phyloP scores from a whole-genome alignment of 1,140 invertebrate genomes.

The Melanaphis sacchari region DNA sequence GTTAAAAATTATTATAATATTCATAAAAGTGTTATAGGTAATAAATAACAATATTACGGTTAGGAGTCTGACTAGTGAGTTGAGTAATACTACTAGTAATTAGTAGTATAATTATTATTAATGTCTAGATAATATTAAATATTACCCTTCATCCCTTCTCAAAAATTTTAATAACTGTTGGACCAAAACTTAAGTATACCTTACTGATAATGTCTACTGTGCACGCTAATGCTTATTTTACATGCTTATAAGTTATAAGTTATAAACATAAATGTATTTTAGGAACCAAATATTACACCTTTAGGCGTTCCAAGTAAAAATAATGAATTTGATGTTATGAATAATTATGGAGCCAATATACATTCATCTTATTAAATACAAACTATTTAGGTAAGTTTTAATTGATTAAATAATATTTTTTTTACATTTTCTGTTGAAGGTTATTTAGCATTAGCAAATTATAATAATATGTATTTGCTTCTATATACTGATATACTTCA shows the following conservation, averaged over 20 bases:
- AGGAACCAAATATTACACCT: conserved; percentile 50
- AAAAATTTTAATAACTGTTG: not conserved
- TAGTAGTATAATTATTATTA: not conserved
- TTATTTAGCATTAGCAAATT: not conserved
- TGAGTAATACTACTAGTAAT: not conserved
- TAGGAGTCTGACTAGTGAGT: not conserved
- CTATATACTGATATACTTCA: not conserved
- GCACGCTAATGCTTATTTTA: not conserved
- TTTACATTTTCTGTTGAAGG: not conserved
- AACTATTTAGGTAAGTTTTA: not conserved
- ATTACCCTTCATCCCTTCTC: not conserved
- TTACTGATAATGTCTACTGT: not conserved
- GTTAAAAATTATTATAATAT: too few relatives aligned
- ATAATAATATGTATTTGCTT: not conserved
- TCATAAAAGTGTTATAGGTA: too few relatives aligned
- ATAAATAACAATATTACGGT: too few relatives aligned
- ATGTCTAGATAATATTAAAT: not conserved
- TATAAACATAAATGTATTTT: not conserved
- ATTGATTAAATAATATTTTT: not conserved
- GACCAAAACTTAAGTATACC: not conserved
- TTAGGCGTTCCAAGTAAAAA: conserved; percentile 40
- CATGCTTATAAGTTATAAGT: not conserved
- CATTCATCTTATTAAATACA: conserved; percentile 24
- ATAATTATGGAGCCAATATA: conserved; percentile 67
- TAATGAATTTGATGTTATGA: conserved; percentile 64